Conservation (phyloP, 1,140 invertebrate genomes). For the Drosophila equinoxialis region DNA sequence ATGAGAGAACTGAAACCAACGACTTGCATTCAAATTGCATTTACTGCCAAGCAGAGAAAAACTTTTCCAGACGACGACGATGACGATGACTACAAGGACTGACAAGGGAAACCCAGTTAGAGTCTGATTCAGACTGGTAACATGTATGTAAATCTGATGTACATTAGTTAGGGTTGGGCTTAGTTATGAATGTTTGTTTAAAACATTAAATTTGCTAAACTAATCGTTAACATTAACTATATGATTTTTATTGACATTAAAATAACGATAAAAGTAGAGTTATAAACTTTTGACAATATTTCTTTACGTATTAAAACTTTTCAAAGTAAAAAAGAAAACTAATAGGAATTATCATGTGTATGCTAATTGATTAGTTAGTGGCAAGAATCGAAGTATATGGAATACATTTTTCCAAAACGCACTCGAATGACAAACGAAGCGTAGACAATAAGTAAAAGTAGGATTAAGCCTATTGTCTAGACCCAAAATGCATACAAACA, state of each 20-base stretch:
- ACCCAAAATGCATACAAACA: conserved; percentile 75
- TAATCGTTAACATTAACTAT: background rate
- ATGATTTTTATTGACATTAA: no score
- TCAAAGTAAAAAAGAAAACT: background rate
- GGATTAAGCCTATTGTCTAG: conserved; percentile 75
- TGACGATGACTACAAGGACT: conserved; percentile 4
- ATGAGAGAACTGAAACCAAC: conserved; percentile 5
- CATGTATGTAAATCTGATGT: conserved; percentile 51
- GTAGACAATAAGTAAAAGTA: conserved; percentile 74
- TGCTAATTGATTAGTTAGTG: conserved; percentile 54
- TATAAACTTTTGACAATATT: background rate
- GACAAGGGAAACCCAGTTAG: conserved; percentile 23
- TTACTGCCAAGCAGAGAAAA: conserved; percentile 39
- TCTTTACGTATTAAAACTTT: no score
- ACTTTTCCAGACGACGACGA: conserved; percentile 32
- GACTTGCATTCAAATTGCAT: conserved; percentile 59
- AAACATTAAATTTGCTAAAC: background rate
- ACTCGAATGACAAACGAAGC: conserved; percentile 74
- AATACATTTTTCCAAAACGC: conserved; percentile 37
- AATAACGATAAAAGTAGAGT: background rate
- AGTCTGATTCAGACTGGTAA: conserved; percentile 17
- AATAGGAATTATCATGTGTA: background rate
- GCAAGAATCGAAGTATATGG: background rate
- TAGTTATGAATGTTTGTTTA: background rate
- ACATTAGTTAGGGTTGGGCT: conserved; percentile 4